These are phyloP conservation scores for Meghimatium bilineatum DNA, from an alignment of 2,888 invertebrate species.

Conservation along the genomic window DNA sequence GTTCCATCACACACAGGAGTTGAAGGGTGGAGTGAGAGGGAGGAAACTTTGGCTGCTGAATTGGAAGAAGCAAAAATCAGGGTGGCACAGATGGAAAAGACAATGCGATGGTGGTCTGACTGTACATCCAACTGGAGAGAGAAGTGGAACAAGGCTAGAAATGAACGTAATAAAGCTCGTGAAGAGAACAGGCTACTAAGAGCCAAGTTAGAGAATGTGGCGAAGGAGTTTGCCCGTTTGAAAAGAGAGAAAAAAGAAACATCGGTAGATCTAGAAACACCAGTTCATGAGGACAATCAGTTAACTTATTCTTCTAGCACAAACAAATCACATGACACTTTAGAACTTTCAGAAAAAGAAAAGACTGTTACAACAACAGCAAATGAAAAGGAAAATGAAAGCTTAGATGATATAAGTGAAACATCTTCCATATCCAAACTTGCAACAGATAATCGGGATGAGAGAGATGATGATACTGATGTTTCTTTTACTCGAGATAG, in stretches of 20 bases:
- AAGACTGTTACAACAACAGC: slow-evolving; percentile 19
- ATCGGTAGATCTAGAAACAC: slow-evolving; percentile 84
- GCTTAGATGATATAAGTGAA: slow-evolving; percentile 47
- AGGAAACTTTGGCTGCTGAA: slow-evolving; percentile 86
- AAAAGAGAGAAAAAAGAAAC: slow-evolving; percentile 89
- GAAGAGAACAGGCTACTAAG: slow-evolving; percentile 91
- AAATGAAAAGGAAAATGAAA: slow-evolving; percentile 45
- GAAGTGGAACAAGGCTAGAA: slow-evolving; percentile 95
- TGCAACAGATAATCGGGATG: slow-evolving; percentile 30
- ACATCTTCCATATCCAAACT: slow-evolving; percentile 40
- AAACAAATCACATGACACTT: slow-evolving; percentile 84
- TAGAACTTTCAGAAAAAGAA: slow-evolving; percentile 49
- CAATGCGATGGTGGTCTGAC: slow-evolving; percentile 99
- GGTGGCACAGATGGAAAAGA: slow-evolving; percentile 99
- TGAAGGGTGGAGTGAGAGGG: slow-evolving; percentile 69
- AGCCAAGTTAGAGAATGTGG: slow-evolving; percentile 84
- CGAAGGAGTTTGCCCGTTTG: slow-evolving; percentile 80
- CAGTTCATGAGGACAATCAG: slow-evolving; percentile 10
- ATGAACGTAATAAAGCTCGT: slow-evolving; percentile 92
- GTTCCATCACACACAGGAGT: slow-evolving; percentile 66
- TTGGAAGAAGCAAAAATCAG: slow-evolving; percentile 95
- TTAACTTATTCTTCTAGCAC: not conserved
- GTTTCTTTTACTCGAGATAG: slow-evolving; percentile 9
- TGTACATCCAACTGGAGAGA: slow-evolving; percentile 97
- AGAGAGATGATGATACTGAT: slow-evolving; percentile 50